Evolutionary conservation across 2,113 vertebrate genomes (phyloP).

Genomic region (Pelusios castaneus): DNA sequence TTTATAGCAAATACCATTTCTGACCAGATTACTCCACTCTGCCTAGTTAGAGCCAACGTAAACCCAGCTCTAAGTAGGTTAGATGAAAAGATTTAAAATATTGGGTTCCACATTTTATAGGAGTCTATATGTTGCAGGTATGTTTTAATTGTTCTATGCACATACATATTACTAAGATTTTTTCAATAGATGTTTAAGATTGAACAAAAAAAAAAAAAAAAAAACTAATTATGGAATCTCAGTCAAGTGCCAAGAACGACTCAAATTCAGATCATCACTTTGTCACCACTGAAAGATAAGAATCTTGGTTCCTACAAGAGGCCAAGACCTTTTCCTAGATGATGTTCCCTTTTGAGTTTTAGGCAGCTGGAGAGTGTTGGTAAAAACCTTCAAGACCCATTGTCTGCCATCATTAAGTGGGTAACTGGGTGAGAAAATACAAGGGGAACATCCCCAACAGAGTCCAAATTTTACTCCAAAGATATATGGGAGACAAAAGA

Average conservation of each 20-base stretch:
- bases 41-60: background rate
- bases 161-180: background rate
- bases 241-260: background rate
- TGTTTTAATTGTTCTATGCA: background rate
- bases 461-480: background rate
- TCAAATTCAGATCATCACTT: background rate
- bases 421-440: background rate
- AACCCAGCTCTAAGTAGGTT: background rate
- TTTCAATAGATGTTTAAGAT: background rate
- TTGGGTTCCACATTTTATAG: background rate
- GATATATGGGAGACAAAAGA: background rate
- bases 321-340: background rate
- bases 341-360: background rate
- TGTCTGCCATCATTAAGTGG: background rate
- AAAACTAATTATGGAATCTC: background rate
- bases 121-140: background rate
- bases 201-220: background rate
- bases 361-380: background rate
- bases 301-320: background rate
- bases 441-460: background rate
- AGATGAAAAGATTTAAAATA: background rate
- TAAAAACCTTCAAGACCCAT: background rate
- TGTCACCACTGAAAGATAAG: background rate
- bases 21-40: background rate
- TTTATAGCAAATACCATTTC: background rate